Conservation (phyloP, 1,140 invertebrate species). For the Sinonovacula constricta region DNA sequence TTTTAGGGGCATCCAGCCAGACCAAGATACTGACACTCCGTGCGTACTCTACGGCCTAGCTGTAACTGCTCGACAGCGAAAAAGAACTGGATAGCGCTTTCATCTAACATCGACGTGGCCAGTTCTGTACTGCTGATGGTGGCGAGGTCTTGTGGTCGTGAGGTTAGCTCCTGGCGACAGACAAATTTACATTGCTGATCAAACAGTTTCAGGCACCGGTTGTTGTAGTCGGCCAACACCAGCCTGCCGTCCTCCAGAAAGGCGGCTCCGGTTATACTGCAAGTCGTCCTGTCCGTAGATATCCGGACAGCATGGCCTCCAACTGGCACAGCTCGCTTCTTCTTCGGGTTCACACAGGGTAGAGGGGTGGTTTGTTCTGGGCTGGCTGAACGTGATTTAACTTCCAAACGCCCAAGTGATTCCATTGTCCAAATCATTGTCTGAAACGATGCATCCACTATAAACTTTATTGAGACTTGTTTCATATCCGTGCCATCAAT, state of each 20-base stretch:
- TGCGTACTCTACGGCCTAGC: slow-evolving; percentile 5
- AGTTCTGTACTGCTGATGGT: neutral
- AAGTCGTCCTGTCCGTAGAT: slow-evolving; percentile 21
- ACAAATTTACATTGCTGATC: slow-evolving; percentile 8
- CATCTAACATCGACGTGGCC: slow-evolving; percentile 22
- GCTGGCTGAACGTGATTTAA: neutral
- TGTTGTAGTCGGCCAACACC: slow-evolving; percentile 25
- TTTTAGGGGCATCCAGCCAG: neutral
- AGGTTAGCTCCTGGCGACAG: neutral
- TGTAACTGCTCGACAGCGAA: neutral
- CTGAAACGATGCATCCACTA: neutral
- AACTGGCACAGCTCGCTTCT: slow-evolving; percentile 20
- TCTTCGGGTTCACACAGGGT: neutral
- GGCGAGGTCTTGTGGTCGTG: slow-evolving; percentile 18
- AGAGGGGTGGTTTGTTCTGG: neutral
- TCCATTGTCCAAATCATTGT: neutral
- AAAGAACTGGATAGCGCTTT: slow-evolving; percentile 10
- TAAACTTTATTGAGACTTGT: slow-evolving; percentile 12
- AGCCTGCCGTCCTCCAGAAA: slow-evolving; percentile 9
- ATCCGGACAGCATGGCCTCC: slow-evolving; percentile 31
- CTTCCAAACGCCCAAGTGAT: neutral
- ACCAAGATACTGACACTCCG: neutral
- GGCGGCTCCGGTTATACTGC: slow-evolving; percentile 14
- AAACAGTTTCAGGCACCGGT: slow-evolving; percentile 23
- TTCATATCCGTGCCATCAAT: neutral